These are phyloP conservation scores for Crambe crambe DNA, from an alignment of 37 sponge, comb jelly and placozoan species.

Conservation along the genomic window DNA sequence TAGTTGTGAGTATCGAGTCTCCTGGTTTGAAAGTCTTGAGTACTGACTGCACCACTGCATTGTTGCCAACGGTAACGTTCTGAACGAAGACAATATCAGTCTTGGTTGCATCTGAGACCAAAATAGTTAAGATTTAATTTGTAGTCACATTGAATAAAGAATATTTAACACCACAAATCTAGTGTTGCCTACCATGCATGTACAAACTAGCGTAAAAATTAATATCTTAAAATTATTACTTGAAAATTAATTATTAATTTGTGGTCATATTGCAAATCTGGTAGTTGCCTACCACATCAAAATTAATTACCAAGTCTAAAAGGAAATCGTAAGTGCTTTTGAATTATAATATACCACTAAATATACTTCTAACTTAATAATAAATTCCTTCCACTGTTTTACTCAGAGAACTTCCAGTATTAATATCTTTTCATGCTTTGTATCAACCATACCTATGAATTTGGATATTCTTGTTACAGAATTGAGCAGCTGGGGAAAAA, in stretches of 20 bases:
- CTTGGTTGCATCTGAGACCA: constrained; percentile 61
- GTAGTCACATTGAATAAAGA: no score
- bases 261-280: no score
- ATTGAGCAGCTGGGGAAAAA: constrained; percentile 67
- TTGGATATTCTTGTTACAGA: constrained; percentile 54
- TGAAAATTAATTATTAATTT: no score
- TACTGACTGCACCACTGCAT: constrained; percentile 56
- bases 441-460: constrained; percentile 65
- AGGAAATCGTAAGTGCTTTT: no score
- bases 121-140: no score
- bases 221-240: neutral
- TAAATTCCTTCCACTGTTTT: no score
- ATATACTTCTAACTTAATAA: no score
- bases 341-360: no score
- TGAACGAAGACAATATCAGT: constrained; percentile 73
- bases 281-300: no score
- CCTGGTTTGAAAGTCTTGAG: constrained; percentile 46
- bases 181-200: neutral
- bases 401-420: no score
- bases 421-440: no score
- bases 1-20: constrained; percentile 64
- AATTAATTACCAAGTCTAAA: neutral
- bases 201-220: neutral
- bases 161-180: no score
- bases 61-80: constrained; percentile 79